Conservation (phyloP, 1,140 invertebrate species). For the Metopolophium dirhodum region DNA sequence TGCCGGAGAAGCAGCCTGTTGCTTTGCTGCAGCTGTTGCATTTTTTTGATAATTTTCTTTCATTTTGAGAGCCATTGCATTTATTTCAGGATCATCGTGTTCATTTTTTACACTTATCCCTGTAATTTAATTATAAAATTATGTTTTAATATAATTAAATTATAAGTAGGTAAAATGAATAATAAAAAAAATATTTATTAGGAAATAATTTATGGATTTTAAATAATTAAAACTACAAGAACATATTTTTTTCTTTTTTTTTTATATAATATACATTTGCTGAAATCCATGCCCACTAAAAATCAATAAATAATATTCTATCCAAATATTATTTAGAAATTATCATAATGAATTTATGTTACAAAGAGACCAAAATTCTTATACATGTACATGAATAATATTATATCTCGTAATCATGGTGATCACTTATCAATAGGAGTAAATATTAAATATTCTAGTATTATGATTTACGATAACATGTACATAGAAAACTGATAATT, state of each 20-base stretch:
- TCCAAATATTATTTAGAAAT: neutral
- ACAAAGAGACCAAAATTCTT: too few relatives aligned
- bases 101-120: slow-evolving; percentile 66
- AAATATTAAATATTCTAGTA: neutral
- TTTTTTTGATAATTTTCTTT: slow-evolving; percentile 83
- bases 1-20: neutral
- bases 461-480: neutral
- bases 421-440: neutral
- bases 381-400: neutral
- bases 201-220: neutral
- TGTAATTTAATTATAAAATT: slow-evolving; percentile 62
- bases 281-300: neutral
- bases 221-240: neutral
- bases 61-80: slow-evolving; percentile 83
- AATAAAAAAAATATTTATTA: neutral
- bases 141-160: too few relatives aligned
- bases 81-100: slow-evolving; percentile 82
- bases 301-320: neutral
- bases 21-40: slow-evolving; percentile 65
- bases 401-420: neutral
- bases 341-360: too few relatives aligned
- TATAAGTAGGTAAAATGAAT: neutral
- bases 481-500: neutral
- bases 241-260: too few relatives aligned
- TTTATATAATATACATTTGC: neutral